Evolutionary conservation across 2,888 invertebrate genomes (phyloP).

Genomic region (Drosophila leonis): DNA sequence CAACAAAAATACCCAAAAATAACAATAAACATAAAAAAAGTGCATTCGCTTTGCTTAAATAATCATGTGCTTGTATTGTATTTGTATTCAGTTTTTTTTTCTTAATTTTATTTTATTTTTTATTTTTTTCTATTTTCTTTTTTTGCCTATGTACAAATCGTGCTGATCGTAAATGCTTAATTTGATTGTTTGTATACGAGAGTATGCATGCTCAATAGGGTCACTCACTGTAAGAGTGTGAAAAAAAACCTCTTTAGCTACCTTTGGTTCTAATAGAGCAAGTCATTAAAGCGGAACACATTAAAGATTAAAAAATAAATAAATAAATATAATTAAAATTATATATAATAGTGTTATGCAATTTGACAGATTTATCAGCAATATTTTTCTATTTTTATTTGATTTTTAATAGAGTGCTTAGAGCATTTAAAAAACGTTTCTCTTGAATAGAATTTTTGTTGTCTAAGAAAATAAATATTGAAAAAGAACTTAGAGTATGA

Average conservation of each 20-base stretch:
- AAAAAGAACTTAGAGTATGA: not conserved
- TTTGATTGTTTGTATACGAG: conserved; percentile 74
- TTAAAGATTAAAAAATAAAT: not conserved
- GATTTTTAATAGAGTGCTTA: too few relatives aligned
- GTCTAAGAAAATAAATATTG: not conserved
- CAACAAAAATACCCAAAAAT: conserved; percentile 29
- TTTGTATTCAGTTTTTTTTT: conserved; percentile 22
- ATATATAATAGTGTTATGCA: too few relatives aligned
- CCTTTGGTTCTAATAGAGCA: not conserved
- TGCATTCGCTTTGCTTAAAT: conserved; percentile 58
- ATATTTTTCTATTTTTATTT: too few relatives aligned
- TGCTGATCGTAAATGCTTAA: conserved; percentile 72
- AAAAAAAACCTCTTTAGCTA: not conserved
- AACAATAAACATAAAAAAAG: conserved; percentile 36
- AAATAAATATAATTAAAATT: too few relatives aligned
- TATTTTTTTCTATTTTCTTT: conserved; percentile 8
- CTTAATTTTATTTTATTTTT: conserved; percentile 13
- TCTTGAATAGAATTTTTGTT: too few relatives aligned
- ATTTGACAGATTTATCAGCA: too few relatives aligned
- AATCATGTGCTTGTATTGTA: conserved; percentile 58
- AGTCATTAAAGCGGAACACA: not conserved
- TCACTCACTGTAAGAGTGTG: conserved; percentile 31
- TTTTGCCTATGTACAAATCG: conserved; percentile 63
- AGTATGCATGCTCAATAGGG: conserved; percentile 52
- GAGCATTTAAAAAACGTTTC: too few relatives aligned